Evolutionary conservation across 2,797 vertebrate species (phyloP).

Genomic region (Falco columbarius): DNA sequence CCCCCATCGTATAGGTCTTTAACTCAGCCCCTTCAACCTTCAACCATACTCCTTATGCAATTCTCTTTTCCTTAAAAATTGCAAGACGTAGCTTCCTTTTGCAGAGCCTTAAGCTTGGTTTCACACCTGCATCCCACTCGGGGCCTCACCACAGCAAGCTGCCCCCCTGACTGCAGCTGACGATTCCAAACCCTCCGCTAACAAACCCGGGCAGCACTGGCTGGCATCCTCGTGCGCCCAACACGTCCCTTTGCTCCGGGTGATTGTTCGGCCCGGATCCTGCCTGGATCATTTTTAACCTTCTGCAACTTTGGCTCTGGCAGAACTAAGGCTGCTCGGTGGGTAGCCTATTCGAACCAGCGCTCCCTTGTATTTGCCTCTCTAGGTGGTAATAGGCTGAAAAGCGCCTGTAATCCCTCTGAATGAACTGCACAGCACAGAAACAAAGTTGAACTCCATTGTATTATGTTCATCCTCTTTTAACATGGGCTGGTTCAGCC

Average conservation of each 20-base stretch:
- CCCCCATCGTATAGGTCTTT: neutral
- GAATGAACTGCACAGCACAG: neutral
- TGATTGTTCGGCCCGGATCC: neutral
- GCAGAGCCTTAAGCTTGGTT: accelerated
- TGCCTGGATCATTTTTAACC: neutral
- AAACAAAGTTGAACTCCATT: neutral
- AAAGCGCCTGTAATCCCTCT: constrained; percentile 36
- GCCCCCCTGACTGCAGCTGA: neutral
- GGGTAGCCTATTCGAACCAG: neutral
- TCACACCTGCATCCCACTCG: neutral
- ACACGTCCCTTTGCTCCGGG: neutral
- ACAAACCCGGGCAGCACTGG: accelerated
- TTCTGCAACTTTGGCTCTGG: neutral
- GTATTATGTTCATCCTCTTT: constrained; percentile 8
- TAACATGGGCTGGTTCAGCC: neutral
- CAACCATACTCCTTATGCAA: neutral
- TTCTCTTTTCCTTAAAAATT: neutral
- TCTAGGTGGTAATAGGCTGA: constrained; percentile 47
- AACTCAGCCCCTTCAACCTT: neutral
- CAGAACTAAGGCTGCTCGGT: neutral
- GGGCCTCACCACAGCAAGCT: accelerated
- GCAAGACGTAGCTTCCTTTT: neutral
- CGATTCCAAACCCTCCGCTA: neutral
- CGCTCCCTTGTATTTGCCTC: constrained; percentile 26
- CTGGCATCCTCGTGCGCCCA: accelerated